Conservation (phyloP, 2,113 vertebrate species). For the Leptobrachium leishanense region DNA sequence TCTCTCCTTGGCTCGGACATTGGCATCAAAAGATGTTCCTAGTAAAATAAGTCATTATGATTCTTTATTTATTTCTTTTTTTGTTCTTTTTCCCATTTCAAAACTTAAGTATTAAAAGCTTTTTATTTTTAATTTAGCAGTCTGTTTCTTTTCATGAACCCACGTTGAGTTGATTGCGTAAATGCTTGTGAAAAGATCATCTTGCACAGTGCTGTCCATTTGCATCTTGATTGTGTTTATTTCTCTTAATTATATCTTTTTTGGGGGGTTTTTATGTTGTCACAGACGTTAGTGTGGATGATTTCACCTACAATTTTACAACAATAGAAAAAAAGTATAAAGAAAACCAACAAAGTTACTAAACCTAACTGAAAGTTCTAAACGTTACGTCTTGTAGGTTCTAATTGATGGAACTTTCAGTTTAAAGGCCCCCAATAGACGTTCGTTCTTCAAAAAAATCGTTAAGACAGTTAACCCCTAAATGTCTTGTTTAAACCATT, state of each 20-base stretch:
- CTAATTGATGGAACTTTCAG: too few species aligned
- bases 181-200: constrained; percentile 77
- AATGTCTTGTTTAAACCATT: too few species aligned
- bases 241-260: constrained; percentile 38
- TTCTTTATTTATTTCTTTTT: neutral
- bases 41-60: constrained; percentile 80
- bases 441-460: too few species aligned
- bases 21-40: constrained; percentile 87
- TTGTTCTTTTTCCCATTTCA: constrained; percentile 61
- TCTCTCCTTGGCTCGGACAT: constrained; percentile 91
- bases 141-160: constrained; percentile 71
- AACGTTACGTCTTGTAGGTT: too few species aligned
- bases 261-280: constrained; percentile 46
- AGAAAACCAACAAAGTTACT: too few species aligned
- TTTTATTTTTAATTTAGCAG: constrained; percentile 65
- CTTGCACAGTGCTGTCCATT: constrained; percentile 70
- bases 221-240: constrained; percentile 31
- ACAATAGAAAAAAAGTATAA: constrained; percentile 31
- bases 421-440: too few species aligned
- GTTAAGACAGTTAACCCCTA: too few species aligned
- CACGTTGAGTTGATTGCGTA: constrained; percentile 75
- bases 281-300: constrained; percentile 64
- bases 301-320: constrained; percentile 54
- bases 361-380: too few species aligned
- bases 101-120: constrained; percentile 70